Conservation (phyloP, 2,888 invertebrate species). For the Lysandra coridon region DNA sequence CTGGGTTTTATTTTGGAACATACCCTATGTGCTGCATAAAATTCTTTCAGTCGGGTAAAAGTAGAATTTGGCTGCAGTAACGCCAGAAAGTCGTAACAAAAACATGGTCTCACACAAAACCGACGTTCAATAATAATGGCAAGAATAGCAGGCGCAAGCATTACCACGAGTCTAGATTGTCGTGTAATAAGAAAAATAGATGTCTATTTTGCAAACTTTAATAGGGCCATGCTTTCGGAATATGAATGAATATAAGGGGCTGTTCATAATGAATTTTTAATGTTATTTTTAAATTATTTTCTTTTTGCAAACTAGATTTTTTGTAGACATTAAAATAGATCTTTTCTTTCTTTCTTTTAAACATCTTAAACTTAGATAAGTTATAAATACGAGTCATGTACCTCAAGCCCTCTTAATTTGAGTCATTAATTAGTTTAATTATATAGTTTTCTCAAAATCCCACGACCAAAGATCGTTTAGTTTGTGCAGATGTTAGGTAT, state of each 20-base stretch:
- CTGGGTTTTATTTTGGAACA: too few species aligned
- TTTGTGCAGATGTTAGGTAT: not conserved
- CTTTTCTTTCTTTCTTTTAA: too few species aligned
- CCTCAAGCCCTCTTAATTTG: not conserved
- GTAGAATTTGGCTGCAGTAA: not conserved
- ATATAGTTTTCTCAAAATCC: not conserved
- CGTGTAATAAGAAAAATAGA: constrained; percentile 4
- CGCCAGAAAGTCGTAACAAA: not conserved
- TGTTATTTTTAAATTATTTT: not conserved
- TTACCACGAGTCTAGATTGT: not conserved
- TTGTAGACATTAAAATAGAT: too few species aligned
- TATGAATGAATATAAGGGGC: not conserved
- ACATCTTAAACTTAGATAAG: too few species aligned
- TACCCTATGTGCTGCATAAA: too few species aligned
- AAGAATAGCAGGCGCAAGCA: not conserved
- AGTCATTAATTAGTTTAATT: not conserved
- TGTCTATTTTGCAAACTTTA: not conserved
- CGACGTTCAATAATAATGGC: not conserved
- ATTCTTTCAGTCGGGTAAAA: not conserved
- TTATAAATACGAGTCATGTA: not conserved
- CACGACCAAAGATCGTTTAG: not conserved
- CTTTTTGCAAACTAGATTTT: too few species aligned
- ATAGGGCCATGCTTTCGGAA: not conserved
- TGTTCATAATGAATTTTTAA: not conserved
- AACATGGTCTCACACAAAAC: not conserved